phyloP scores from a whole-genome alignment of 2,888 invertebrate genomes.

The Heliconius erato region DNA sequence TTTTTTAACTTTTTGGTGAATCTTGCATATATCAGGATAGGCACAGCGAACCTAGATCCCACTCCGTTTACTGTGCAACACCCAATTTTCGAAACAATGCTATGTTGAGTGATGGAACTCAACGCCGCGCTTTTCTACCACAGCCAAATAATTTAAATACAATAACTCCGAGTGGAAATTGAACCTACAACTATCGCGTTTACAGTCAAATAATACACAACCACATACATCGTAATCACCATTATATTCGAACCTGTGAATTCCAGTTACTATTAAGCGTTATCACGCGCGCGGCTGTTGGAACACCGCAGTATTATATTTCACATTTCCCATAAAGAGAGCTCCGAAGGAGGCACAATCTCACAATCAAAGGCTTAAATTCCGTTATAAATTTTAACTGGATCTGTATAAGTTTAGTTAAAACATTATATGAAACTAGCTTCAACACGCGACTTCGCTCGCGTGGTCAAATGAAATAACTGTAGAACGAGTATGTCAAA shows the following conservation, averaged over 20 bases:
- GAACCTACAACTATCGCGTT: too few relatives aligned
- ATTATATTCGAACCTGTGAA: conserved; percentile 17
- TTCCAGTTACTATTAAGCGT: neutral
- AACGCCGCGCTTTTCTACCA: too few relatives aligned
- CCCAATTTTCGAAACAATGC: too few relatives aligned
- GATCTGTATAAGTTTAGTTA: neutral
- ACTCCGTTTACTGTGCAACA: too few relatives aligned
- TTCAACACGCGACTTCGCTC: neutral
- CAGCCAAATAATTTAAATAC: too few relatives aligned
- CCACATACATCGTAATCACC: neutral
- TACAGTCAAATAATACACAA: neutral
- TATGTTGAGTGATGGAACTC: too few relatives aligned
- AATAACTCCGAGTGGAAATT: too few relatives aligned
- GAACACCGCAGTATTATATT: conserved; percentile 15
- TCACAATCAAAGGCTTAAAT: conserved; percentile 23
- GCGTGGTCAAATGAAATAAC: neutral
- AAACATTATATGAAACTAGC: neutral
- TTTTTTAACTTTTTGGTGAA: too few relatives aligned
- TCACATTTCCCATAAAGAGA: conserved; percentile 11
- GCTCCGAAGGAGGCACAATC: conserved; percentile 22
- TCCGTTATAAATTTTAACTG: conserved; percentile 23
- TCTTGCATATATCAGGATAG: too few relatives aligned
- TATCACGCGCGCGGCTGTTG: neutral
- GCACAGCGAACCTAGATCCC: neutral
- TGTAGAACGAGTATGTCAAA: neutral